Evolutionary conservation across 2,113 vertebrate genomes (phyloP).

Genomic region (Macheiramphus alcinus): DNA sequence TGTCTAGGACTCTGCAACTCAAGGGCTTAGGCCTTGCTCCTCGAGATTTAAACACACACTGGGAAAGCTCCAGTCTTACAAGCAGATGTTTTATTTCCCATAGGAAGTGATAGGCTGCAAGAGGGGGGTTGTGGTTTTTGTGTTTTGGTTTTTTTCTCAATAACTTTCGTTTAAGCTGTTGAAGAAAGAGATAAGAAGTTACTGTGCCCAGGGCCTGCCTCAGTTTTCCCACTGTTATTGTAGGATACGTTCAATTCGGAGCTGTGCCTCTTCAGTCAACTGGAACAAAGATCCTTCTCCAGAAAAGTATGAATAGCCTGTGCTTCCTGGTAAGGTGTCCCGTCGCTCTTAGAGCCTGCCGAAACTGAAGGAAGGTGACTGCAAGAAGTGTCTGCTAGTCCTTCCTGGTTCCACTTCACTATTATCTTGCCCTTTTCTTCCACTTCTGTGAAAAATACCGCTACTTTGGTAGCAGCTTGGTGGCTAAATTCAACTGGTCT

Average conservation of each 20-base stretch:
- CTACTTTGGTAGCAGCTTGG: not conserved
- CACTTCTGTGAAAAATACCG: not conserved
- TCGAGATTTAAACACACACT: not conserved
- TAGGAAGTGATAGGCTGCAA: not conserved
- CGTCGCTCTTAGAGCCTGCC: not conserved
- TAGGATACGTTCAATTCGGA: not conserved
- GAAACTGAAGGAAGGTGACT: not conserved
- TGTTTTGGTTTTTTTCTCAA: not conserved
- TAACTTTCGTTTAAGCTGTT: not conserved
- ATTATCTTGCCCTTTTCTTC: not conserved
- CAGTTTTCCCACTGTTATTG: not conserved
- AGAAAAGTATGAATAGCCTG: not conserved
- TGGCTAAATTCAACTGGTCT: not conserved
- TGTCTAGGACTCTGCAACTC: not conserved
- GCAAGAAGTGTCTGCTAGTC: not conserved
- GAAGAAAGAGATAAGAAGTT: not conserved
- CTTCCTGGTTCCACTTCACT: not conserved
- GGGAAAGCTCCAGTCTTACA: not conserved
- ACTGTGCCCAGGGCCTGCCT: accelerated
- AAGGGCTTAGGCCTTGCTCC: not conserved
- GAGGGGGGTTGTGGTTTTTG: accelerated
- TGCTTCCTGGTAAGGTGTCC: not conserved
- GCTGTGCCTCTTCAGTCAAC: not conserved
- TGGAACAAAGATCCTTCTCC: not conserved
- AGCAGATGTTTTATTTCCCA: not conserved